Evolutionary conservation across 2,797 vertebrate genomes (phyloP), one percentile per base, ranked within the genome.

Genomic region (Lithobates pipiens): DNA sequence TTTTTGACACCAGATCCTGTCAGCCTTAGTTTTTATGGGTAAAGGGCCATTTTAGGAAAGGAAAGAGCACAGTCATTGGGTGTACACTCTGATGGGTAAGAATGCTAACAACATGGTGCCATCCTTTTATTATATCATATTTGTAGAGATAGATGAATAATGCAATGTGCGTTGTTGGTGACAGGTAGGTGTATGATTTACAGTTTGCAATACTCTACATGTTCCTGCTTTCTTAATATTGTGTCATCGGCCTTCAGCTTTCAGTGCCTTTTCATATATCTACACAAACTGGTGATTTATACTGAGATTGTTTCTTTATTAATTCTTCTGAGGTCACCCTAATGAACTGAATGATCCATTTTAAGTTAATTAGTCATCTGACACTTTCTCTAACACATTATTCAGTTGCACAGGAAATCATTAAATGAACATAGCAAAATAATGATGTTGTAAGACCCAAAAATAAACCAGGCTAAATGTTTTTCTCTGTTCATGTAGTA

Each of bases 381-480:
- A 65, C 61, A 65, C 61, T 65, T 65, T 65, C 61, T 65, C 57
- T 61, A 61, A 61, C 57, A 61, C 57, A n/a, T 61, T 61, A 61
- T 61, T 61, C 23, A 21, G 18, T n/a, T 61, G 57, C 16, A 61
- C 57, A 61, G 57, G 57, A 61, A 61, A 61, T 18, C 57, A 21
- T 61, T 61, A n/a, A 61, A 61, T 61, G 57, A 61, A 61, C 57
- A 61, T 18, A 61, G 57, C 57, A 61, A 61, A 61, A 23, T 61
- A 61, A 61, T 61, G 57, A 61, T 61, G 57, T n/a, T 61, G 57
- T 61, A 61, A 61, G 57, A 61, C 57, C 57, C 57, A 61, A 61
- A 61, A 61, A 21, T 61, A 61, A 61, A 61, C 23, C 16, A 18
- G 23, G 16, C 16, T 61, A 21, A 18, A 61, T 61, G 57, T 61